Evolutionary conservation across 2,888 invertebrate genomes (phyloP), one percentile per base, ranked within the genome.

Genomic region (Copidosoma aretas): DNA sequence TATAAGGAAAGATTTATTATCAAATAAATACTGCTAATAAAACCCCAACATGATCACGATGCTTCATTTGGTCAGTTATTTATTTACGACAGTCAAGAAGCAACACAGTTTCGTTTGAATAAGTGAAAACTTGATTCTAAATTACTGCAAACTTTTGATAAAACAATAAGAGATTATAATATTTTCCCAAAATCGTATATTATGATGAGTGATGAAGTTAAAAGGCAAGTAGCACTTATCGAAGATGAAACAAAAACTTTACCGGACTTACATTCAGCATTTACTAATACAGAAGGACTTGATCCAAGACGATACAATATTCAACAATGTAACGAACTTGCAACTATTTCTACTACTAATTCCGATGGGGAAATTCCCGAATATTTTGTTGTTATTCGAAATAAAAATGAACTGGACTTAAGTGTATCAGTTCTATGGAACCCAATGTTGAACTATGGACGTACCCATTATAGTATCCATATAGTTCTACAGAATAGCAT

Each of bases 391-490:
- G 51, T 58, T 41, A 66, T 73, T 51, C 58, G 72, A 15, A 70
- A 74, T 32, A 70, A 59, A 59, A 65, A 61, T 43, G 67, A 70
- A 12, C 67, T 64, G 21, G 49, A 32, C 60, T 74, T 59, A 63
- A 71, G 41, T 32, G 24, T 15, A 58, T 73, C 17, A 73, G 70
- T 56, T 68, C 64, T 25, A 71, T 75, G 73, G 72, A 76, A 69
- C 71, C n/a, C n/a, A n/a, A n/a, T n/a, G n/a, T n/a, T n/a, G n/a
- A n/a, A n/a, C n/a, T n/a, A n/a, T n/a, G n/a, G 72, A 68, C 73
- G 22, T 74, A 75, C 66, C 71, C 74, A 46, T 58, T 75, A 49
- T 73, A 72, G 70, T 72, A 75, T 66, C 73, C 73, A 17, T 65
- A 70, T 65, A 73, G 73, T 51, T n/a, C n/a, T 41, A 72, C 73